A percentile compares a stretch with the other conserved stretches of the same genome.
These are phyloP conservation scores for Automeris io DNA, from an alignment of 2,888 invertebrate genomes.

Conservation along the genomic window DNA sequence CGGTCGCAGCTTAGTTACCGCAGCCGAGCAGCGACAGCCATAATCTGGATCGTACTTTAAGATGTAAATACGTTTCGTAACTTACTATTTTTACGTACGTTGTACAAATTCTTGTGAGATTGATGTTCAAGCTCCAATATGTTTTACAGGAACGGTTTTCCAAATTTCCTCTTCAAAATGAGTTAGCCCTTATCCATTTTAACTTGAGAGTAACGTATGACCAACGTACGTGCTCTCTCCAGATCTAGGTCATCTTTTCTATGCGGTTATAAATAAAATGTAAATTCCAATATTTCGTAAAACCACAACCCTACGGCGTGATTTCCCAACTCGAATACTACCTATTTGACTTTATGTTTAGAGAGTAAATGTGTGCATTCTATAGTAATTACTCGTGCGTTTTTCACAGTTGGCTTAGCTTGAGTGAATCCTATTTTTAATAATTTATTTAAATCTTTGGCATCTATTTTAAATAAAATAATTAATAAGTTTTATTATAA, in stretches of 20 bases:
- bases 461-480: no score
- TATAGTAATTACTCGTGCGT: constrained; percentile 29
- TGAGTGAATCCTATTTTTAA: background rate
- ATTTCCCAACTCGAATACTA: constrained; percentile 26
- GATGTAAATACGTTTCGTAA: no score
- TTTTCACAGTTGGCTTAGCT: constrained; percentile 10
- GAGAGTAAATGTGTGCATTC: constrained; percentile 20
- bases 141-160: background rate
- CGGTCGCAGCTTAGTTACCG: no score
- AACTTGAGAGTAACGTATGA: background rate
- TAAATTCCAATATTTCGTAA: background rate
- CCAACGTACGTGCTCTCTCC: background rate
- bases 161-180: background rate
- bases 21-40: no score
- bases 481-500: no score
- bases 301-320: constrained; percentile 26
- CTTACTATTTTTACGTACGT: no score
- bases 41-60: no score
- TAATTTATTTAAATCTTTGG: no score
- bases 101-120: no score
- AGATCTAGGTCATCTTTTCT: background rate
- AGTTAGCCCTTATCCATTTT: background rate
- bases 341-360: constrained; percentile 32
- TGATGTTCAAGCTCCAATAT: no score
- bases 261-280: background rate